These are phyloP conservation scores for Scaptomyza caliginosa DNA, from an alignment of 2,888 invertebrate genomes.

Conservation along the genomic window DNA sequence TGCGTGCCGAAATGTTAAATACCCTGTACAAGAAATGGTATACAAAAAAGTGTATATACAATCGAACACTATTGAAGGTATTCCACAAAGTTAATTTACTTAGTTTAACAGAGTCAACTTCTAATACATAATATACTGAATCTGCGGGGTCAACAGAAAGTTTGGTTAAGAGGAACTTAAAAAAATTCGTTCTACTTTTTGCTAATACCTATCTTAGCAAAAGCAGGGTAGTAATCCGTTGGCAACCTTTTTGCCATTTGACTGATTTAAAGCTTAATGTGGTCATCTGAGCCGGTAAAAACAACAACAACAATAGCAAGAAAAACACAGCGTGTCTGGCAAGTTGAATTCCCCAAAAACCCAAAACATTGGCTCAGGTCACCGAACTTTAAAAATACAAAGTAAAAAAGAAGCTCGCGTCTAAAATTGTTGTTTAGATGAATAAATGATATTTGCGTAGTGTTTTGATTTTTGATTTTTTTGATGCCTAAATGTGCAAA, in stretches of 20 bases:
- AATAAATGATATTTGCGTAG: constrained; percentile 32
- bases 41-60: background rate
- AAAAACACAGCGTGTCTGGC: constrained; percentile 59
- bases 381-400: constrained; percentile 74
- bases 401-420: constrained; percentile 46
- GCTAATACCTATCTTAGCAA: no score
- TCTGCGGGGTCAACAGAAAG: no score
- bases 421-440: constrained; percentile 57
- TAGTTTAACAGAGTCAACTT: no score
- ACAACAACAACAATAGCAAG: constrained; percentile 35
- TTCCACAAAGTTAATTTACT: no score
- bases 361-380: constrained; percentile 72
- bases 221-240: constrained; percentile 27
- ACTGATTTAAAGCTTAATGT: constrained; percentile 50
- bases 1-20: constrained; percentile 39
- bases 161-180: no score
- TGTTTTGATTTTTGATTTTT: constrained; percentile 48
- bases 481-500: constrained; percentile 57
- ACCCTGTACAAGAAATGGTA: constrained; percentile 11
- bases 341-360: constrained; percentile 58
- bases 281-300: constrained; percentile 64
- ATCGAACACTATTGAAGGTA: no score
- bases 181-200: no score
- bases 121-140: no score
- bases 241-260: background rate